phyloP scores from a whole-genome alignment of 2,888 invertebrate genomes.

The Himalopsyche japonica region DNA sequence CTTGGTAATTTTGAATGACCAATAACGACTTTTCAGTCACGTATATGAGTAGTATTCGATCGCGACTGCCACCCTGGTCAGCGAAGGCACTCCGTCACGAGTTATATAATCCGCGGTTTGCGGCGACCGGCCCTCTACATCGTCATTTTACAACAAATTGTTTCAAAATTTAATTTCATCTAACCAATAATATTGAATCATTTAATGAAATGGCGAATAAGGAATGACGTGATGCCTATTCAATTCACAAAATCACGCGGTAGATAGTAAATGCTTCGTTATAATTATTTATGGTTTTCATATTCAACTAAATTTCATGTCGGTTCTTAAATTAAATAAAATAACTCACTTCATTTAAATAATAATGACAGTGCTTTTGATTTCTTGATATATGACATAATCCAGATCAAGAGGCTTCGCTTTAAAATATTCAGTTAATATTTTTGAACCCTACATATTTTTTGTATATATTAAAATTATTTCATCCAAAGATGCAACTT shows the following conservation, averaged over 20 bases:
- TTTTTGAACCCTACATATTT: too few relatives aligned
- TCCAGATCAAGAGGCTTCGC: too few relatives aligned
- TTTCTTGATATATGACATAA: too few relatives aligned
- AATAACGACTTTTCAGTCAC: neutral
- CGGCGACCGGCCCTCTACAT: neutral
- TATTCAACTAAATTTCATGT: too few relatives aligned
- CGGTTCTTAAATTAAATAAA: too few relatives aligned
- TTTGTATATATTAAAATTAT: too few relatives aligned
- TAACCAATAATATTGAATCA: neutral
- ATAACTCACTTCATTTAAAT: too few relatives aligned
- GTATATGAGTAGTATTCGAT: neutral
- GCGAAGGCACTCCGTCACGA: neutral
- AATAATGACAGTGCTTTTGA: too few relatives aligned
- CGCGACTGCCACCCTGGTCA: neutral
- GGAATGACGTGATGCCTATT: neutral
- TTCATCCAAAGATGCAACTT: too few relatives aligned
- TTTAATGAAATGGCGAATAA: neutral
- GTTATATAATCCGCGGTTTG: slow-evolving; percentile 15
- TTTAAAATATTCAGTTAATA: too few relatives aligned
- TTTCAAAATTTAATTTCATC: neutral
- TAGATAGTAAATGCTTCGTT: too few relatives aligned
- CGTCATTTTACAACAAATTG: neutral
- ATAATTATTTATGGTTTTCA: too few relatives aligned
- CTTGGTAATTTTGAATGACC: neutral
- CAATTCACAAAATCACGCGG: neutral